phyloP scores from a whole-genome alignment of 30 jellyfish, hydroid and myxozoan genomes.

The Hydra vulgaris region DNA sequence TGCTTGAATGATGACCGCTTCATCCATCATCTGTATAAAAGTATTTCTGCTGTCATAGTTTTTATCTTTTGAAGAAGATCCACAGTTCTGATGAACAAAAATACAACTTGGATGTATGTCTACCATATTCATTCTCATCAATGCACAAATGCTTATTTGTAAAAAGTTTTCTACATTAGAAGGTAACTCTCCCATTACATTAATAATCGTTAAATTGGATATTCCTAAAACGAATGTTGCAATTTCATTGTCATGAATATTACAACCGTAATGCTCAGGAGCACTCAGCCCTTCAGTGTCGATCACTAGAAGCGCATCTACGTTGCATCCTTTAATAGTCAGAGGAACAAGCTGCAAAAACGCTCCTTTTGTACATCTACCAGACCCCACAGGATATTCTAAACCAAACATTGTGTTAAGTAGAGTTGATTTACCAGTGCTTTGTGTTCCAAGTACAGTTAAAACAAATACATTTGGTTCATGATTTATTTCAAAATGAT shows the following conservation, averaged over 20 bases:
- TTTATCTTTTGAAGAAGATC: neutral
- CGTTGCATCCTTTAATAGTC: neutral
- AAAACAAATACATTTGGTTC: conserved; percentile 13
- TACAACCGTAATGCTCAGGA: neutral
- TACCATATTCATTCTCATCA: conserved; percentile 22
- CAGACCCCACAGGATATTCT: conserved; percentile 21
- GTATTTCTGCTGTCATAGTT: neutral
- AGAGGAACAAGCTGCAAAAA: conserved; percentile 25
- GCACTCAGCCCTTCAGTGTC: conserved; percentile 31
- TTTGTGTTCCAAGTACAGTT: conserved; percentile 19
- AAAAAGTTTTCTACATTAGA: conserved; percentile 14
- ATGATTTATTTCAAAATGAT: neutral
- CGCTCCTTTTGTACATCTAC: conserved; percentile 29
- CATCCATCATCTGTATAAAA: conserved; percentile 8
- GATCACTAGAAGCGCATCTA: conserved; percentile 10
- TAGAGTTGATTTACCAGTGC: conserved; percentile 31
- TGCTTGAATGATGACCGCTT: conserved; percentile 9
- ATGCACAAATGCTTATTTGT: conserved; percentile 12
- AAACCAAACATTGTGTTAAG: conserved; percentile 28
- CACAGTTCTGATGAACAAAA: conserved; percentile 27
- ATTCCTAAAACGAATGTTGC: conserved; percentile 24
- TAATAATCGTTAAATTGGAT: conserved; percentile 15
- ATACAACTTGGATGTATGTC: conserved; percentile 10
- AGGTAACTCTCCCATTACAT: conserved; percentile 16
- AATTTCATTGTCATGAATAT: conserved; percentile 11